Conservation (phyloP, 1,140 invertebrate species). For the Bombus pascuorum region DNA sequence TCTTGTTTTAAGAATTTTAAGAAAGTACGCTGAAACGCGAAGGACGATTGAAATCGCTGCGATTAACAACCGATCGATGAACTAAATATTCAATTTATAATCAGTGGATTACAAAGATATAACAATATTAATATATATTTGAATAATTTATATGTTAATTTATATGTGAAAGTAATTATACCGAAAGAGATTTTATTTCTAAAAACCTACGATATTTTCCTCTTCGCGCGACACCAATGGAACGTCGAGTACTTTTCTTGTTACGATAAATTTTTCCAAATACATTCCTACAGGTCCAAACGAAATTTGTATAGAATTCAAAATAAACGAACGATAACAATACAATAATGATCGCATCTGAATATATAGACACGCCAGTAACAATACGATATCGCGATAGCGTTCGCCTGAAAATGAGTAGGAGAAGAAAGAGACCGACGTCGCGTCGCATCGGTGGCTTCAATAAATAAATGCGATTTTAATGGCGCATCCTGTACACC, state of each 20-base stretch:
- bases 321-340: not conserved
- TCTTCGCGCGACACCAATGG: too few species aligned
- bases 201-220: too few species aligned
- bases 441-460: not conserved
- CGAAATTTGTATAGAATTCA: too few species aligned
- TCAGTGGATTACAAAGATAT: too few species aligned
- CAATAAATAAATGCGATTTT: conserved; percentile 63
- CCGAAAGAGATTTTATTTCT: too few species aligned
- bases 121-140: too few species aligned
- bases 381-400: not conserved
- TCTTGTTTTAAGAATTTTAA: not conserved
- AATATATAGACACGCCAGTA: not conserved
- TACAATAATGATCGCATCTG: not conserved
- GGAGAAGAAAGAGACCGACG: conserved; percentile 22
- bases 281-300: too few species aligned
- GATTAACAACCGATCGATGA: not conserved
- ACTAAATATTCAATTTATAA: not conserved
- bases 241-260: not conserved
- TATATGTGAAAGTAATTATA: too few species aligned
- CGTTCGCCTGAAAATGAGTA: not conserved
- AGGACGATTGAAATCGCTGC: not conserved
- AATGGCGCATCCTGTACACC: conserved; percentile 38
- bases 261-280: not conserved
- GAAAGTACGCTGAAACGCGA: not conserved
- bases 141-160: too few species aligned